Conservation (phyloP, 1,140 invertebrate species). For the Hyposmocoma kahamanoa region DNA sequence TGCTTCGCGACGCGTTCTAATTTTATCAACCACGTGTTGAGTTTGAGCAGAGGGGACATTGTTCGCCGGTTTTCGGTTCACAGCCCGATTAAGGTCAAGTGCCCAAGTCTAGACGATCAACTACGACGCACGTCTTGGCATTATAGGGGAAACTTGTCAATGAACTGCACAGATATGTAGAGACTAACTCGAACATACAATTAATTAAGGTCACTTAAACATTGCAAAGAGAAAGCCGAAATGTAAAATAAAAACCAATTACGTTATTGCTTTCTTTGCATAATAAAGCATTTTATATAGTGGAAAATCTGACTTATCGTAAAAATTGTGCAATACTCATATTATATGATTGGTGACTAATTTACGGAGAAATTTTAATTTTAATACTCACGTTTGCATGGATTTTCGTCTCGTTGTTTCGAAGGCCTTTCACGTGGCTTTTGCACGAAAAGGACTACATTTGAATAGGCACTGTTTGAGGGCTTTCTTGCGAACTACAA, state of each 20-base stretch:
- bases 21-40: constrained; percentile 57
- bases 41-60: constrained; percentile 40
- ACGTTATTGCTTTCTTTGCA: no score
- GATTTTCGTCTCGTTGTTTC: constrained; percentile 61
- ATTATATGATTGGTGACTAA: constrained; percentile 14
- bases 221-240: no score
- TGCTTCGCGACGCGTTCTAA: constrained; percentile 31
- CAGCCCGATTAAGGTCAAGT: constrained; percentile 47
- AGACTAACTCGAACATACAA: no score
- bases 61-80: constrained; percentile 33
- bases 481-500: constrained; percentile 69
- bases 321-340: constrained; percentile 4
- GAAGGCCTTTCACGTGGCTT: constrained; percentile 40
- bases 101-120: no score
- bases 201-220: no score
- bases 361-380: constrained; percentile 18
- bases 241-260: no score
- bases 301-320: no score
- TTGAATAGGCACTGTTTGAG: constrained; percentile 62
- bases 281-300: no score
- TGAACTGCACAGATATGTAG: no score
- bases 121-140: constrained; percentile 42
- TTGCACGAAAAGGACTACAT: constrained; percentile 65
- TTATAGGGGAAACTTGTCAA: no score
- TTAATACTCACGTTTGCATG: constrained; percentile 57